Conservation (phyloP, 2,888 invertebrate genomes). For the Agrochola lota region DNA sequence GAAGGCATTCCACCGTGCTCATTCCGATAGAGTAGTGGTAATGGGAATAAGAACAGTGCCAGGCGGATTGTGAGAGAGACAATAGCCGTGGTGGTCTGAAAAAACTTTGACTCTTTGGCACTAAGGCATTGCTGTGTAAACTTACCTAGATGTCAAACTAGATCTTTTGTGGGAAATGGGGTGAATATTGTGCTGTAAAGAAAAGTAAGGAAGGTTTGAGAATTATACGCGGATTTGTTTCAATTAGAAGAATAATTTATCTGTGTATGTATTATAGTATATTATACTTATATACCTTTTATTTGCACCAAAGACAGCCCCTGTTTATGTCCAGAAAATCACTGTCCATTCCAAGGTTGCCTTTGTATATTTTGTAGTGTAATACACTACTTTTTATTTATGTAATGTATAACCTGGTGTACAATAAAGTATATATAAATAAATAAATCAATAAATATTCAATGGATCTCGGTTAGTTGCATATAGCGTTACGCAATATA, state of each 20-base stretch:
- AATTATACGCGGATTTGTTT: background rate
- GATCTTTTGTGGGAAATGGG: constrained; percentile 42
- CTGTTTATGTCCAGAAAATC: too few species aligned
- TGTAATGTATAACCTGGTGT: too few species aligned
- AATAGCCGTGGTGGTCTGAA: constrained; percentile 64
- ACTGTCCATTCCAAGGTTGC: too few species aligned
- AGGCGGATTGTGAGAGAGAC: constrained; percentile 70
- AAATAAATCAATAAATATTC: too few species aligned
- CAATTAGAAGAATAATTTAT: background rate
- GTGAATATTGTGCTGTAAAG: constrained; percentile 12
- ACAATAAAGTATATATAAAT: too few species aligned
- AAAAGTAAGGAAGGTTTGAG: background rate
- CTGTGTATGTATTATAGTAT: too few species aligned
- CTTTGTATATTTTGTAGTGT: too few species aligned
- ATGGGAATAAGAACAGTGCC: constrained; percentile 64
- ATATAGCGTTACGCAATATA: too few species aligned
- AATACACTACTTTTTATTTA: too few species aligned
- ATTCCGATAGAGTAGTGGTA: constrained; percentile 59
- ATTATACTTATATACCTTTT: too few species aligned
- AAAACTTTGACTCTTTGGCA: constrained; percentile 67
- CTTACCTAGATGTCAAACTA: constrained; percentile 30
- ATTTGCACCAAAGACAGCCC: too few species aligned
- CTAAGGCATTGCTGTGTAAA: constrained; percentile 20
- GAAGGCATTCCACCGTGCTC: constrained; percentile 41
- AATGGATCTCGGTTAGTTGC: too few species aligned